phyloP scores from a whole-genome alignment of 2,113 vertebrate species.

The human (Homo sapiens) region GRCh38 chr5:11728501-11729000 shows the following conservation, averaged over 20 bases:
- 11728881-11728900: not conserved
- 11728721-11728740: not conserved
- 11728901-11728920: not conserved
- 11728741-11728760: not conserved
- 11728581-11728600: not conserved
- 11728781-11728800: not conserved
- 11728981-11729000: not conserved
- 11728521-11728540: not conserved
- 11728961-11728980: not conserved
- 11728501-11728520: not conserved
- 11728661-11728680: not conserved
- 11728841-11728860: not conserved
- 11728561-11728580: not conserved
- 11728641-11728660: not conserved
- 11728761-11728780: not conserved
- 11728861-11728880: not conserved
- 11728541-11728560: not conserved
- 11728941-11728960: not conserved
- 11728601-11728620: not conserved
- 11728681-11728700: accelerated
- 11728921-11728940: not conserved
- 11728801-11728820: not conserved
- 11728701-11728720: not conserved
- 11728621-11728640: not conserved
- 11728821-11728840: not conserved